A percentile compares a stretch with the other conserved stretches of the same genome.
These are phyloP conservation scores for Aradophagus sp. DNA, from an alignment of 1,140 invertebrate species.

Conservation along the genomic window DNA sequence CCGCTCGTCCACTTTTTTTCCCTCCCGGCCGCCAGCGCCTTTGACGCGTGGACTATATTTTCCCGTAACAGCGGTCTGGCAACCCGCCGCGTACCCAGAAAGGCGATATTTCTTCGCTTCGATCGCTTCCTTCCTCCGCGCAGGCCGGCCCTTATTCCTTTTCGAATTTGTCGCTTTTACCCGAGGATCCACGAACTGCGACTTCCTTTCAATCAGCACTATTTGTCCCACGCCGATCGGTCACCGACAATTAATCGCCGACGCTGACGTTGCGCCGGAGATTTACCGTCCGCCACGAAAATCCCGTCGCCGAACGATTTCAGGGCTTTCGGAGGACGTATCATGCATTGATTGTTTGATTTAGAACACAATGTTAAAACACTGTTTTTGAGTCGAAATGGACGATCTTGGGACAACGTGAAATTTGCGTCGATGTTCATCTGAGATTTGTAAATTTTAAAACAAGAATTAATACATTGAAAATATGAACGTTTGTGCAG, in stretches of 20 bases:
- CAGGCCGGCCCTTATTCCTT: conserved; percentile 25
- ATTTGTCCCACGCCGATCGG: conserved; percentile 25
- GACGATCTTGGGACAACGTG: too few species aligned
- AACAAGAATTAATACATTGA: too few species aligned
- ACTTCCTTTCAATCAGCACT: conserved; percentile 42
- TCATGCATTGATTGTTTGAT: too few species aligned
- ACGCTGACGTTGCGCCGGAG: background rate
- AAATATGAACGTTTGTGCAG: too few species aligned
- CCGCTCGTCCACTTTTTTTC: conserved; percentile 32
- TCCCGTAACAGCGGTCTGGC: conserved; percentile 33
- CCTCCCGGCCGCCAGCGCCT: conserved; percentile 16
- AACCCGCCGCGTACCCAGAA: conserved; percentile 45
- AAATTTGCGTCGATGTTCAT: too few species aligned
- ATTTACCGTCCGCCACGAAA: too few species aligned
- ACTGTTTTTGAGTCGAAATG: too few species aligned
- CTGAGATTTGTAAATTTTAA: too few species aligned
- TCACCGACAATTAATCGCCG: conserved; percentile 31
- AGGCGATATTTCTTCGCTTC: conserved; percentile 51
- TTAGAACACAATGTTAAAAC: too few species aligned
- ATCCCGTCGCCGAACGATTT: too few species aligned
- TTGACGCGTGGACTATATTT: conserved; percentile 43
- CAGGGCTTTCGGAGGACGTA: too few species aligned
- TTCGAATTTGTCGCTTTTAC: conserved; percentile 33
- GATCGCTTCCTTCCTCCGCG: conserved; percentile 48
- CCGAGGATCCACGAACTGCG: conserved; percentile 23